These are phyloP conservation scores for Papilio polyxenes DNA, from an alignment of 1,140 invertebrate species.

Conservation along the genomic window DNA sequence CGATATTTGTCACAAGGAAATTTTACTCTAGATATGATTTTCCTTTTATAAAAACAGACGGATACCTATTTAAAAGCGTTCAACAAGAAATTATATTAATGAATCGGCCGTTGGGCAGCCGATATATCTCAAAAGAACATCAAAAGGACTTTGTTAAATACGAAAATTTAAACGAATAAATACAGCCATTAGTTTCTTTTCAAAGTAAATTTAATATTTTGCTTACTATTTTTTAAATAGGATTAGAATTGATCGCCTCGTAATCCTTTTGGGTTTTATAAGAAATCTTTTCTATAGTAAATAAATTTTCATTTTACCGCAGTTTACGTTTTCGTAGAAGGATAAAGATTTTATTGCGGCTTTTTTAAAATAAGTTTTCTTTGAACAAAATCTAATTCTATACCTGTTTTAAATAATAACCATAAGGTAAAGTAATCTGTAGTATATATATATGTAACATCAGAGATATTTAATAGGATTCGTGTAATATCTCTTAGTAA, in stretches of 20 bases:
- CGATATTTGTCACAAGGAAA: not conserved
- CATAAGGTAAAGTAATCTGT: not conserved
- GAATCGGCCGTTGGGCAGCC: slow-evolving; percentile 4
- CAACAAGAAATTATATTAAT: slow-evolving; percentile 11
- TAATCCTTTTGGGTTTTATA: slow-evolving; percentile 15
- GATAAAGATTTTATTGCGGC: slow-evolving; percentile 1
- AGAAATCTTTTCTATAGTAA: slow-evolving; percentile 1
- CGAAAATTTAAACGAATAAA: slow-evolving; percentile 5
- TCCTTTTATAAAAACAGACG: not conserved
- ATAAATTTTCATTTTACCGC: not conserved
- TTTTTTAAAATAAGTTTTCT: slow-evolving; percentile 1
- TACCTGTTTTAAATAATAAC: not conserved
- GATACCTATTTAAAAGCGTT: not conserved
- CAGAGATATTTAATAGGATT: not conserved
- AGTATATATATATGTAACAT: not conserved
- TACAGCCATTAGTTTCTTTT: not conserved
- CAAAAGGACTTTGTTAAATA: not conserved
- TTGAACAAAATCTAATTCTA: not conserved
- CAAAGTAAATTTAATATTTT: slow-evolving; percentile 4
- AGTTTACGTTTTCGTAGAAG: not conserved
- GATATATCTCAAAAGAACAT: slow-evolving; percentile 8
- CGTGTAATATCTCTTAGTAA: not conserved
- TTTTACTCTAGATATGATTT: not conserved
- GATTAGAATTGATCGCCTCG: not conserved
- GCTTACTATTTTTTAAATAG: slow-evolving; percentile 3